These are phyloP conservation scores for Neomorphus geoffroyi DNA, from an alignment of 2,797 vertebrate species.

Conservation along the genomic window DNA sequence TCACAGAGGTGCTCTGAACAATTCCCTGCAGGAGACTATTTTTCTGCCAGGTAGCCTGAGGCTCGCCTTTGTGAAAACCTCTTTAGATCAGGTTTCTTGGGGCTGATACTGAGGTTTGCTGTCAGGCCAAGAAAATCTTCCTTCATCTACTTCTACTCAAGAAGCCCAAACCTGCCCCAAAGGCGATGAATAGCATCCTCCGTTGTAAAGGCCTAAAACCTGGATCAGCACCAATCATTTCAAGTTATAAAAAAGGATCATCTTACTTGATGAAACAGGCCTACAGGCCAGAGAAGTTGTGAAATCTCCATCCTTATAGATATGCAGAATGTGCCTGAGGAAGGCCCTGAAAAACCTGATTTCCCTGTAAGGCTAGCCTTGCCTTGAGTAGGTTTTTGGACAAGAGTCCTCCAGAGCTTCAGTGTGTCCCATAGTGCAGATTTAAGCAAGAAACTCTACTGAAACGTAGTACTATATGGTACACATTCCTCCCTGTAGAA, in stretches of 20 bases:
- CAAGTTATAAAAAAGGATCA: constrained; percentile 28
- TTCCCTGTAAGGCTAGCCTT: neutral
- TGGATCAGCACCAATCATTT: constrained; percentile 43
- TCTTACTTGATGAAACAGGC: constrained; percentile 52
- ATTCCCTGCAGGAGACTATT: neutral
- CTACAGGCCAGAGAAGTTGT: constrained; percentile 20
- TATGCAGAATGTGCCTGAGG: constrained; percentile 3
- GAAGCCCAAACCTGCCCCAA: constrained; percentile 27
- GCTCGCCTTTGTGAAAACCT: constrained; percentile 50
- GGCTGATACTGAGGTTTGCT: constrained; percentile 32
- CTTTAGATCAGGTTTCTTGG: constrained; percentile 38
- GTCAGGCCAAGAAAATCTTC: constrained; percentile 46
- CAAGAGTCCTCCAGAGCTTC: neutral
- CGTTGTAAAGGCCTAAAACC: constrained; percentile 39
- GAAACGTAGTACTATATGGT: neutral
- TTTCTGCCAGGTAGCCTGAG: constrained; percentile 51
- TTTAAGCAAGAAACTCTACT: neutral
- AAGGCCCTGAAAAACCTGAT: constrained; percentile 2
- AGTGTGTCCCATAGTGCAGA: neutral
- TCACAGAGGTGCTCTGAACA: constrained; percentile 21
- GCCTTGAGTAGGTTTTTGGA: neutral
- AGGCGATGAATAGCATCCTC: constrained; percentile 39
- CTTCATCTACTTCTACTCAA: constrained; percentile 45
- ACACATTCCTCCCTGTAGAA: neutral
- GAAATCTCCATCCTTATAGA: constrained; percentile 31